Percentiles rank a stretch among this genome's conserved stretches.
phyloP scores from a whole-genome alignment of 1,140 invertebrate genomes.

The Helicoverpa zea region DNA sequence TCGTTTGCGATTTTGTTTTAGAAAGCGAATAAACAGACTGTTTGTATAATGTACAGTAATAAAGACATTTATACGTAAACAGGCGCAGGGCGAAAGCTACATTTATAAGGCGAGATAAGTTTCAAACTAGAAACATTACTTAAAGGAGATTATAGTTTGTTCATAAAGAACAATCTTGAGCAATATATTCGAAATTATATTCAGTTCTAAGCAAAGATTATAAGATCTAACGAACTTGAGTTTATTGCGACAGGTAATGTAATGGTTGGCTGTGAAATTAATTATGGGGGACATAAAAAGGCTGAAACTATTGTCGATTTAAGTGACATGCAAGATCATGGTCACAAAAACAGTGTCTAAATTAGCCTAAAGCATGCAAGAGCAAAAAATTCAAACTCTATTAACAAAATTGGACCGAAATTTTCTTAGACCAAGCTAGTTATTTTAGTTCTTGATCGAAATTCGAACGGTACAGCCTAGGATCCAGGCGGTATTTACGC shows the following conservation, averaged over 20 bases:
- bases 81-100: conserved; percentile 42
- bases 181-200: conserved; percentile 42
- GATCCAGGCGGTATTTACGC: conserved; percentile 49
- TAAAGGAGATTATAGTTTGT: conserved; percentile 41
- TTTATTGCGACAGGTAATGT: conserved; percentile 31
- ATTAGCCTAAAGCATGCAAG: neutral
- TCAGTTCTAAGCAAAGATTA: conserved; percentile 26
- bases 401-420: neutral
- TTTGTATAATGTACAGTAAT: conserved; percentile 47
- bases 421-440: conserved; percentile 1
- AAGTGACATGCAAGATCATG: neutral
- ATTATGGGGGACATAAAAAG: conserved; percentile 6
- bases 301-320: neutral
- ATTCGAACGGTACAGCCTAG: conserved; percentile 54
- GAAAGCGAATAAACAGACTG: conserved; percentile 39
- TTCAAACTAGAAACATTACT: conserved; percentile 44
- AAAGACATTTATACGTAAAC: conserved; percentile 50
- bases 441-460: conserved; percentile 42
- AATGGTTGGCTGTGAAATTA: conserved; percentile 19
- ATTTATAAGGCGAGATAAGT: conserved; percentile 32
- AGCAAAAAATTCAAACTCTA: neutral
- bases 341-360: conserved; percentile 5
- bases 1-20: conserved; percentile 50
- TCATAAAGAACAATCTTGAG: conserved; percentile 38
- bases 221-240: conserved; percentile 20